Evolutionary conservation across 1,140 invertebrate genomes (phyloP).

Genomic region (Ctenoplectra terminalis): DNA sequence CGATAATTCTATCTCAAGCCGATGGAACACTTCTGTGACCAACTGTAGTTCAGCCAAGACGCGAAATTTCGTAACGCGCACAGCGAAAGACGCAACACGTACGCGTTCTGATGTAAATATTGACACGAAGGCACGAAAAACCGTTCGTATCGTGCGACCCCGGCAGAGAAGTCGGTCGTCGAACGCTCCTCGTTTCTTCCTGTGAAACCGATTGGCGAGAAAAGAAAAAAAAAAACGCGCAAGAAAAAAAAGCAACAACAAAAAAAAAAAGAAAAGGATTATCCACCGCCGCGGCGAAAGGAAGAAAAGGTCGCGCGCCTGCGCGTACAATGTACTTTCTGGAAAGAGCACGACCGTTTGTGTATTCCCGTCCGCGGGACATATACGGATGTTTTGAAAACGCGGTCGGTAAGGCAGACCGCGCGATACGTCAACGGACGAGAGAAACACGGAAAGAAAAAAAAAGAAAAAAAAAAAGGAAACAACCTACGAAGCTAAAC

Average conservation of each 20-base stretch:
- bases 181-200: too few species aligned
- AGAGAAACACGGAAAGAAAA: too few species aligned
- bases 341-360: constrained; percentile 56
- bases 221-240: background rate
- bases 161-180: background rate
- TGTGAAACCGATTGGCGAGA: background rate
- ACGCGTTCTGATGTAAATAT: background rate
- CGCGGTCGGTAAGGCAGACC: background rate
- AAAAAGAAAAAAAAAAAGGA: background rate
- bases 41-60: background rate
- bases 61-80: background rate
- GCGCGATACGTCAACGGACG: background rate
- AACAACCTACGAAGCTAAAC: background rate
- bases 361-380: constrained; percentile 33
- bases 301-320: constrained; percentile 54
- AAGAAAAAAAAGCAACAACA: background rate
- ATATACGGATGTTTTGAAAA: constrained; percentile 13
- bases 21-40: too few species aligned
- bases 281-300: constrained; percentile 37
- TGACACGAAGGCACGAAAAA: constrained; percentile 10
- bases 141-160: background rate
- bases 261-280: background rate
- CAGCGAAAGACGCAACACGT: constrained; percentile 3
- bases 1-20: too few species aligned
- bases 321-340: constrained; percentile 51